Conservation (phyloP, 2,113 vertebrate genomes). For the Rhadina sibilatrix region DNA sequence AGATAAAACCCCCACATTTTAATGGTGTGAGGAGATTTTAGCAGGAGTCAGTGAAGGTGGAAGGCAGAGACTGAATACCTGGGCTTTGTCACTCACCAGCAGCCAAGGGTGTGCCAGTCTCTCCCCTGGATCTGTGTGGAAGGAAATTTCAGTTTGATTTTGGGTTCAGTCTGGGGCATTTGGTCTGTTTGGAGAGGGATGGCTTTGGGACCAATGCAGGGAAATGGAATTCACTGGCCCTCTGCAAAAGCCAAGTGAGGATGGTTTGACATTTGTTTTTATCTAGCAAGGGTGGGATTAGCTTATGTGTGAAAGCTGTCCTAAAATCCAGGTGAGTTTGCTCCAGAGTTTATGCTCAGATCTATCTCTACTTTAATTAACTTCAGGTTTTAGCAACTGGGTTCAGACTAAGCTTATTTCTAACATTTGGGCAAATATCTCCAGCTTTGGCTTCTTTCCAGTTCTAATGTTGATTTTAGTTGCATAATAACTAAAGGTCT, state of each 20-base stretch:
- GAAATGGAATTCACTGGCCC: not conserved
- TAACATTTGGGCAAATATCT: not conserved
- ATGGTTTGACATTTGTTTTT: not conserved
- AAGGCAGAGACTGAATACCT: not conserved
- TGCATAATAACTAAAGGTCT: not conserved
- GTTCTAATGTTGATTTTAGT: not conserved
- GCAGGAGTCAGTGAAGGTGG: not conserved
- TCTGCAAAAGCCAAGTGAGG: not conserved
- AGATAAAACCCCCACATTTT: not conserved
- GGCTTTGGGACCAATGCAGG: accelerated
- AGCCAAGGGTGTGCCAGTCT: not conserved
- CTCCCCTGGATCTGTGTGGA: not conserved
- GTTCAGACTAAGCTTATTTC: not conserved
- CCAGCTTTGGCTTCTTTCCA: not conserved
- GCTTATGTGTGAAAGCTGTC: not conserved
- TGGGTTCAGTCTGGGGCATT: not conserved
- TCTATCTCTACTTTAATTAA: not conserved
- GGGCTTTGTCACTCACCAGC: not conserved
- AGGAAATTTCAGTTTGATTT: not conserved
- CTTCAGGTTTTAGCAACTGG: not conserved
- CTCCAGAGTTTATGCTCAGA: not conserved
- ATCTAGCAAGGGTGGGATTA: not conserved
- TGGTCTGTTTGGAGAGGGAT: not conserved
- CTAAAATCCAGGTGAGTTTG: not conserved
- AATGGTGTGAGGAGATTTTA: not conserved